These are phyloP conservation scores for Mya arenaria DNA, from an alignment of 1,140 invertebrate species.

Conservation along the genomic window DNA sequence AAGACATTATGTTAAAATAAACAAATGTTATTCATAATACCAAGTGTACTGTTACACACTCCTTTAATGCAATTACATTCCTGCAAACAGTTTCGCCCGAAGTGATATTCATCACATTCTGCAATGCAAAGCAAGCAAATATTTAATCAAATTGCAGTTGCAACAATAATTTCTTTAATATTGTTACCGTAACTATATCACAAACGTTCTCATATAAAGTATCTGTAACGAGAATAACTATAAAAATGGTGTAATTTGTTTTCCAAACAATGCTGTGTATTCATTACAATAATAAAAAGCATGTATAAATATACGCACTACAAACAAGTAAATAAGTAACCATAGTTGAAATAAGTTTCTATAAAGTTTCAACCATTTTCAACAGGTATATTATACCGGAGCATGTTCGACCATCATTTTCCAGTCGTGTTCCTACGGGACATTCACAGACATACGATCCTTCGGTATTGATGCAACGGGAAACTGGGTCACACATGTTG, in stretches of 20 bases:
- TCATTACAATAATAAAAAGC: too few species aligned
- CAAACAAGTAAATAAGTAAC: too few species aligned
- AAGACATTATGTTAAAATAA: too few species aligned
- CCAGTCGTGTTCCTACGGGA: slow-evolving; percentile 1
- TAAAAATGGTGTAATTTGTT: too few species aligned
- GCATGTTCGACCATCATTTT: slow-evolving; percentile 31
- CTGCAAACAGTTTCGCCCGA: slow-evolving; percentile 19
- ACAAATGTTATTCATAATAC: too few species aligned
- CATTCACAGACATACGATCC: slow-evolving; percentile 41
- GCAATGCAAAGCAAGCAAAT: background rate
- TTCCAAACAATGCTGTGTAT: too few species aligned
- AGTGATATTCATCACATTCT: slow-evolving; percentile 15
- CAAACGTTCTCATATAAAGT: background rate
- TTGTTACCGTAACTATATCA: too few species aligned
- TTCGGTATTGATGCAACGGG: slow-evolving; percentile 24
- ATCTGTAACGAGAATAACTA: too few species aligned
- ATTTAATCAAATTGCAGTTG: background rate
- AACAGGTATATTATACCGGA: slow-evolving; percentile 3
- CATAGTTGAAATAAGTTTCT: too few species aligned
- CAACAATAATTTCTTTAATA: too few species aligned
- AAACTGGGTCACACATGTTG: background rate
- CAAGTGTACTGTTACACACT: background rate
- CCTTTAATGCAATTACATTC: slow-evolving; percentile 20
- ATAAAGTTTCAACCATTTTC: too few species aligned
- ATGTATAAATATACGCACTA: too few species aligned